phyloP scores from a whole-genome alignment of 2,797 vertebrate species.

The Tapirus indicus region DNA sequence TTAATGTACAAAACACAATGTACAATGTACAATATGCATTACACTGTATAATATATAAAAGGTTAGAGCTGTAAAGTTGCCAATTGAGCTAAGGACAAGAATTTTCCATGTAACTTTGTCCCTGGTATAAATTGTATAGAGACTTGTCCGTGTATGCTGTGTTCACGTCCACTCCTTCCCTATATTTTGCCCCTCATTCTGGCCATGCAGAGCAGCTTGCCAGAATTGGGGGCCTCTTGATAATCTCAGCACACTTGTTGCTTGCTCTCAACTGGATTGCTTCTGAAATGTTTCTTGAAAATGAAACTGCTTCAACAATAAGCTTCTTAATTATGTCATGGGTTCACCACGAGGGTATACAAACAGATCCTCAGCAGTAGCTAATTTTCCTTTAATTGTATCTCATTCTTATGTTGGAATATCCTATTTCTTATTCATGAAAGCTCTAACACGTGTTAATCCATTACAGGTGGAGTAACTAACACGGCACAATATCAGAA shows the following conservation, averaged over 20 bases:
- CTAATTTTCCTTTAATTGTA: constrained; percentile 73
- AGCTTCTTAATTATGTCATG: constrained; percentile 62
- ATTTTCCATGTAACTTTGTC: not conserved
- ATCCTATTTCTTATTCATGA: constrained; percentile 58
- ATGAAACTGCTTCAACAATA: constrained; percentile 57
- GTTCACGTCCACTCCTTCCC: not conserved
- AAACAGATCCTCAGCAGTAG: constrained; percentile 53
- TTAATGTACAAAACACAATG: not conserved
- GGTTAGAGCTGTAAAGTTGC: not conserved
- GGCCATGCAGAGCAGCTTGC: not conserved
- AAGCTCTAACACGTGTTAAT: constrained; percentile 82
- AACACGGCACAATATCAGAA: constrained; percentile 99
- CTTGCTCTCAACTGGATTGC: constrained; percentile 50
- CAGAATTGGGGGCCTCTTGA: not conserved
- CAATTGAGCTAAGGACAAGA: not conserved
- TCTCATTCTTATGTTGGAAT: constrained; percentile 69
- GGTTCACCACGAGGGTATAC: constrained; percentile 55
- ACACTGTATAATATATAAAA: not conserved
- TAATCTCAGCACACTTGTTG: constrained; percentile 1
- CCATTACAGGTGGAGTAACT: constrained; percentile 96
- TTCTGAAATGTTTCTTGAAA: constrained; percentile 66
- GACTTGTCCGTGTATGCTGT: not conserved
- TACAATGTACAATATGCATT: too few relatives aligned
- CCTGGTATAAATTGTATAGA: not conserved
- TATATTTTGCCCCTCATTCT: not conserved